Evolutionary conservation across 2,888 invertebrate species (phyloP).

Genomic region (Lypha dubia): DNA sequence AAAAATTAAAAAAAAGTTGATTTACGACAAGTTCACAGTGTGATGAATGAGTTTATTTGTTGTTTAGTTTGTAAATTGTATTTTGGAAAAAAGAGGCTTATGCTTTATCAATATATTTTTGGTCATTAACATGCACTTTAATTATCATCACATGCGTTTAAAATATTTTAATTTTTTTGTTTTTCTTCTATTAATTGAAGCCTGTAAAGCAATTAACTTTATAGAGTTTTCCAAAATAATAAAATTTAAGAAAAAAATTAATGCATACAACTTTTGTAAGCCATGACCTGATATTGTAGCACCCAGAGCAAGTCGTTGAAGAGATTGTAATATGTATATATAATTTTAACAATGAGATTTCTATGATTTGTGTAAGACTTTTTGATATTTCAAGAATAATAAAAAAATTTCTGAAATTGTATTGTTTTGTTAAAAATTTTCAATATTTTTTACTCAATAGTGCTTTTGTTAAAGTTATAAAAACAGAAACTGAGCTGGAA

Average conservation of each 20-base stretch:
- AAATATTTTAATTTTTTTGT: background rate
- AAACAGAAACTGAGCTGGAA: too few relatives aligned
- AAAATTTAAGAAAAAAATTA: background rate
- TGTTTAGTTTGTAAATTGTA: background rate
- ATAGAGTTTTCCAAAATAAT: background rate
- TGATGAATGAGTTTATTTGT: slow-evolving; percentile 33
- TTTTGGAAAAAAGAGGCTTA: background rate
- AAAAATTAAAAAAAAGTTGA: slow-evolving; percentile 34
- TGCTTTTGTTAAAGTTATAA: too few relatives aligned
- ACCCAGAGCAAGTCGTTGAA: too few relatives aligned
- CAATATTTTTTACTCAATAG: too few relatives aligned
- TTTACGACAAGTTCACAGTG: slow-evolving; percentile 45
- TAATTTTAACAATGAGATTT: too few relatives aligned
- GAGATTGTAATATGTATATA: too few relatives aligned
- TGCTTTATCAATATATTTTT: slow-evolving; percentile 21
- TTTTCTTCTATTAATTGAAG: background rate
- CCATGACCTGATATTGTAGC: too few relatives aligned
- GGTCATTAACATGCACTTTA: slow-evolving; percentile 12
- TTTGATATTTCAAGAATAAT: too few relatives aligned
- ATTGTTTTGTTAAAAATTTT: too few relatives aligned
- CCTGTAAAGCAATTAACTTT: background rate
- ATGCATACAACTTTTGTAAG: too few relatives aligned
- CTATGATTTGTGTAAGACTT: too few relatives aligned
- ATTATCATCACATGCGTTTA: background rate
- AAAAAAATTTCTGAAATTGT: too few relatives aligned